A percentile compares a stretch with the other conserved stretches of the same genome.
These are phyloP conservation scores for Leucophenga varia DNA, from an alignment of 1,140 invertebrate species.

Conservation along the genomic window DNA sequence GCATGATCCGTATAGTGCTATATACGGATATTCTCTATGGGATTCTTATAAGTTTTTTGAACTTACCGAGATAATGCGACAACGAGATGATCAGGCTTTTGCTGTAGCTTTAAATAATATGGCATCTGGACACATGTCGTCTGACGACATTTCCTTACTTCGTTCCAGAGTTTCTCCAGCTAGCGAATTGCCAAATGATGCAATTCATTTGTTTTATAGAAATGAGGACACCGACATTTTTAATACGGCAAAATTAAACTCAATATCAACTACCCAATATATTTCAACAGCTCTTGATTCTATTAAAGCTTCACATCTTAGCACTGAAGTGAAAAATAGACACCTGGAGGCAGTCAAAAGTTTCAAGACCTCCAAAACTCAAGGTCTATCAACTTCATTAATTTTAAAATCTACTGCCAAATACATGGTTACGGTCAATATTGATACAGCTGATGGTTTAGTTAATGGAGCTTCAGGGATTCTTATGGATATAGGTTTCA, in stretches of 20 bases:
- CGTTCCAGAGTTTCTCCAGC: neutral
- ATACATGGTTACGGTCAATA: neutral
- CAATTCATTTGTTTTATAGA: neutral
- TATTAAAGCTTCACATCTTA: neutral
- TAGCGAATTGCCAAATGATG: neutral
- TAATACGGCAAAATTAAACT: too few relatives aligned
- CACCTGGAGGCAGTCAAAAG: neutral
- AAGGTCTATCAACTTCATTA: neutral
- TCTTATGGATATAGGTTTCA: too few relatives aligned
- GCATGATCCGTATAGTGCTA: neutral
- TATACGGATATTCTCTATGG: conserved; percentile 4
- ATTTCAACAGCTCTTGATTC: neutral
- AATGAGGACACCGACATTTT: neutral
- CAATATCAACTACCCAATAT: neutral
- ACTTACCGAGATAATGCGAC: conserved; percentile 27
- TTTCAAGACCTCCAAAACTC: neutral
- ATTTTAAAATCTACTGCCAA: neutral
- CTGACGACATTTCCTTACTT: neutral
- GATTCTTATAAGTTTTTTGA: conserved; percentile 14
- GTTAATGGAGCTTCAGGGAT: neutral
- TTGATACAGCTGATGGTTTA: neutral
- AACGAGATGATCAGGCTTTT: conserved; percentile 23
- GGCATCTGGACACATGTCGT: conserved; percentile 13
- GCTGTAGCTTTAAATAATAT: conserved; percentile 24
- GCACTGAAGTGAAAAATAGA: neutral